phyloP scores from a whole-genome alignment of 2,797 vertebrate genomes.

The Leptatherina wallacei region DNA sequence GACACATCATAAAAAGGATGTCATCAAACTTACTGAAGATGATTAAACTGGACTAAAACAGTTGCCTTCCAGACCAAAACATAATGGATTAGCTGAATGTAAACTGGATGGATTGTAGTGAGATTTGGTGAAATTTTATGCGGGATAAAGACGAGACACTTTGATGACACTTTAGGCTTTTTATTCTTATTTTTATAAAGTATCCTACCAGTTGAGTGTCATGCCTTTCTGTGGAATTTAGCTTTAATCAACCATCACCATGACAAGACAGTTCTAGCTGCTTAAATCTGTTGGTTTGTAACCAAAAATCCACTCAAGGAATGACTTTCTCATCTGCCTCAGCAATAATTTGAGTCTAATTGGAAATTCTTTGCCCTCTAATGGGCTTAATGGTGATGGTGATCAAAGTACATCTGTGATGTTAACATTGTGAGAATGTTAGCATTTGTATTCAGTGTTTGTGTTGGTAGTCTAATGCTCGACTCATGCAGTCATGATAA shows the following conservation, averaged over 20 bases:
- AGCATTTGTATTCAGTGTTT: background rate
- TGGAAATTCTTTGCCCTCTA: background rate
- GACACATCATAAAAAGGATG: background rate
- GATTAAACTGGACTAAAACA: background rate
- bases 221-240: background rate
- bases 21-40: background rate
- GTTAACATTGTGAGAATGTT: background rate
- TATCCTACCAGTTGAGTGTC: background rate
- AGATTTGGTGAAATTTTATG: background rate
- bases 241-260: background rate
- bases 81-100: background rate
- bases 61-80: background rate
- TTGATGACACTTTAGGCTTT: background rate
- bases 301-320: conserved; percentile 4
- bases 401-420: background rate
- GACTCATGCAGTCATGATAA: conserved; percentile 3
- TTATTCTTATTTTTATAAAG: background rate
- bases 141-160: background rate
- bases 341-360: background rate
- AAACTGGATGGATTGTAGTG: background rate
- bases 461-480: background rate
- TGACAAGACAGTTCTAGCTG: background rate
- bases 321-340: conserved; percentile 3
- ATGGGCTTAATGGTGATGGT: background rate
- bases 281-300: conserved; percentile 10